Conservation (phyloP, 2,797 vertebrate genomes). For the Parambassis ranga region DNA sequence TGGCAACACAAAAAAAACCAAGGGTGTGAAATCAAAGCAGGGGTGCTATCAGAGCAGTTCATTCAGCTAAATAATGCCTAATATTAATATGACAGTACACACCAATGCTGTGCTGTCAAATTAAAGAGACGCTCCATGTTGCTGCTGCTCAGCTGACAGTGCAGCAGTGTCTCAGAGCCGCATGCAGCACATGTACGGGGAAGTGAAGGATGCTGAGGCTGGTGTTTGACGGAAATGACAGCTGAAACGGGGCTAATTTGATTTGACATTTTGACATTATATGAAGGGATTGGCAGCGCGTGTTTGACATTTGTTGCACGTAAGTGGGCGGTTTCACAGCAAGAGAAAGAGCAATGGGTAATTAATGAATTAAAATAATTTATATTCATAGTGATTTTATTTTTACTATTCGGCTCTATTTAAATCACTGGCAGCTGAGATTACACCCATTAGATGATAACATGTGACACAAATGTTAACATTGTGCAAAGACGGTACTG, state of each 20-base stretch:
- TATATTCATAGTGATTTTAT: neutral
- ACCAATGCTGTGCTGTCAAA: conserved; percentile 3
- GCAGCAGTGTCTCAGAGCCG: conserved; percentile 1
- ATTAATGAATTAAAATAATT: neutral
- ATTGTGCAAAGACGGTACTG: too few relatives aligned
- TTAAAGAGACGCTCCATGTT: neutral
- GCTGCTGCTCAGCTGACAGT: conserved; percentile 15
- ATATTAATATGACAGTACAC: neutral
- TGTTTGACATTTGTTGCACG: neutral
- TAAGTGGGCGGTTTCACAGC: conserved; percentile 6
- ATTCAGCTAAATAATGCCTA: conserved; percentile 1
- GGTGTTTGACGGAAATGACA: conserved; percentile 1
- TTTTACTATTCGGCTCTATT: neutral
- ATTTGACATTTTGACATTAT: conserved; percentile 23
- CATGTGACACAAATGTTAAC: too few relatives aligned
- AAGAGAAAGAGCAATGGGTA: neutral
- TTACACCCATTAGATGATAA: neutral
- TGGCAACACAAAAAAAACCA: neutral
- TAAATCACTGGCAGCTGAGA: neutral
- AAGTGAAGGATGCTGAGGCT: neutral
- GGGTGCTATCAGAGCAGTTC: neutral
- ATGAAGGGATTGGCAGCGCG: neutral
- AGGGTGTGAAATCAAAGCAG: conserved; percentile 12
- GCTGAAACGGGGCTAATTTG: conserved; percentile 2
- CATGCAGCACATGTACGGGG: neutral